phyloP scores from a whole-genome alignment of 2,797 vertebrate species.

The Scarus forsteni region DNA sequence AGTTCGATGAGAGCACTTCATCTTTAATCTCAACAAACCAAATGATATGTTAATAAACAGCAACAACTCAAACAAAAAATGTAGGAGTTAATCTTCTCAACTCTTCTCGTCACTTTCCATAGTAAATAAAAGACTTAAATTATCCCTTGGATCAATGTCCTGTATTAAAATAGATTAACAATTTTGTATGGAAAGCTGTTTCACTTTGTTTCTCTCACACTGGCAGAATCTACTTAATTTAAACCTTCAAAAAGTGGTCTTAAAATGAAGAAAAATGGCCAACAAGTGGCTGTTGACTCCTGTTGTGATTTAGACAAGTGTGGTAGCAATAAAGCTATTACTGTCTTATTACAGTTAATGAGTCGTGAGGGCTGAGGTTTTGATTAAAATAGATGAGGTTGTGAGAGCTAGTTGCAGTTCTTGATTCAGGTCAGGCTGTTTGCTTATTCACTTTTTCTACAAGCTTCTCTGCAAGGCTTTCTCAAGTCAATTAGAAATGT shows the following conservation, averaged over 20 bases:
- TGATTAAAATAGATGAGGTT: constrained; percentile 22
- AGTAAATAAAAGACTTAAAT: neutral
- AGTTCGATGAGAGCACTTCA: constrained; percentile 27
- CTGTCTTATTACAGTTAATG: neutral
- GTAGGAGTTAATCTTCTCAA: too few relatives aligned
- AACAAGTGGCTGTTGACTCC: neutral
- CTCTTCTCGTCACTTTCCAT: too few relatives aligned
- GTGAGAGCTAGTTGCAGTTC: constrained; percentile 14
- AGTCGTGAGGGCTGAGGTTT: neutral
- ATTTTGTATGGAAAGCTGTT: neutral
- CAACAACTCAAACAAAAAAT: constrained; percentile 11
- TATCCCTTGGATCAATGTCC: neutral
- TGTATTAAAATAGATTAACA: neutral
- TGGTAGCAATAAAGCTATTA: neutral
- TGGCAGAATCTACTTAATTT: neutral
- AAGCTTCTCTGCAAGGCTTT: constrained; percentile 12
- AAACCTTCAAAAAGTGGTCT: neutral
- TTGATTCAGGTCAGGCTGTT: constrained; percentile 52
- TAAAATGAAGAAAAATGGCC: neutral
- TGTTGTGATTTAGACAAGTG: neutral
- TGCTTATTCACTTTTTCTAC: constrained; percentile 24
- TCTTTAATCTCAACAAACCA: constrained; percentile 40
- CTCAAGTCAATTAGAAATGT: constrained; percentile 62
- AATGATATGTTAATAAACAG: constrained; percentile 24
- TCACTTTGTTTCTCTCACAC: neutral